A percentile compares a stretch with the other conserved stretches of the same genome.
These are phyloP conservation scores for Antheraea assamensis DNA, from an alignment of 2,888 invertebrate species.

Conservation along the genomic window DNA sequence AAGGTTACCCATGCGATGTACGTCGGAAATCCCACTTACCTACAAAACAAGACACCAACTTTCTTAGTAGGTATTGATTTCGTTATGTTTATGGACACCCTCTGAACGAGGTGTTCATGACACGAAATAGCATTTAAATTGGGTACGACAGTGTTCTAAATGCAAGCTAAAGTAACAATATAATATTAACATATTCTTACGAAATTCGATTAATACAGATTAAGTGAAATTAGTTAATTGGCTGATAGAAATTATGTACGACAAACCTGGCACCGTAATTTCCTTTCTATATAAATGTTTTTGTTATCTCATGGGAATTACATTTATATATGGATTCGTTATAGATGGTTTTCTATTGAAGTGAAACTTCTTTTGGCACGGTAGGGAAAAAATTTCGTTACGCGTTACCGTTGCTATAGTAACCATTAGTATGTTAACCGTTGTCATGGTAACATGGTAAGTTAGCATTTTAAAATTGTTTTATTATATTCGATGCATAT, in stretches of 20 bases:
- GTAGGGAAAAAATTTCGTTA: no score
- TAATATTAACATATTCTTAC: background rate
- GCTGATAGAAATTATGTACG: background rate
- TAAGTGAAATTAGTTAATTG: background rate
- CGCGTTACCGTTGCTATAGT: no score
- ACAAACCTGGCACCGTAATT: no score
- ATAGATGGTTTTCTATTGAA: no score
- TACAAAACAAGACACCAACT: constrained; percentile 33
- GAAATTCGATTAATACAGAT: background rate
- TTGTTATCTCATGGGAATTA: no score
- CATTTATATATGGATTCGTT: no score
- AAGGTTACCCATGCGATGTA: constrained; percentile 17
- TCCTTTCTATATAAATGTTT: no score
- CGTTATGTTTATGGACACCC: background rate
- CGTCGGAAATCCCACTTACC: constrained; percentile 30
- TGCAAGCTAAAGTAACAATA: background rate
- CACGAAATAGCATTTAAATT: background rate
- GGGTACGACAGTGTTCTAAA: background rate
- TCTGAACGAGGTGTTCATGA: background rate
- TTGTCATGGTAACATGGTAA: no score
- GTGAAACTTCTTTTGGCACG: no score
- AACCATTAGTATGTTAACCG: no score
- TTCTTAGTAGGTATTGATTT: constrained; percentile 21
- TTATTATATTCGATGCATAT: no score
- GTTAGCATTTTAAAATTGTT: no score